Conservation (phyloP, 2,797 vertebrate species). For the Philypnodon macrostomus region DNA sequence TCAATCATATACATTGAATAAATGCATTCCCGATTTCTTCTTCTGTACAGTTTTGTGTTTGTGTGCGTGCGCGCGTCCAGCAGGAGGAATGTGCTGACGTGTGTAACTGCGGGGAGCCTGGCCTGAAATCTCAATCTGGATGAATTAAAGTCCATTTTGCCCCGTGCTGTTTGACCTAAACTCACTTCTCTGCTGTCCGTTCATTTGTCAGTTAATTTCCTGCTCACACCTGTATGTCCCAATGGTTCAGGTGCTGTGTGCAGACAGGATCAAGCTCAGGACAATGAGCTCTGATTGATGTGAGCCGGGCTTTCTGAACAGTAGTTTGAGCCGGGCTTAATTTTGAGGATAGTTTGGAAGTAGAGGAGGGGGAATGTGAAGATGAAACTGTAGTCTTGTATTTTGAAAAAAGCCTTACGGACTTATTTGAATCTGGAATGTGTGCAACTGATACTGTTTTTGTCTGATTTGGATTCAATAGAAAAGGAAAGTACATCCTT, state of each 20-base stretch:
- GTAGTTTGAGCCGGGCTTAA: background rate
- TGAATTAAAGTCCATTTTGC: conserved; percentile 47
- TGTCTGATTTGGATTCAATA: too few species aligned
- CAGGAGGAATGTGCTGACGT: conserved; percentile 5
- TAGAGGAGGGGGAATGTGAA: too few species aligned
- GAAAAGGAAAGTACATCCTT: too few species aligned
- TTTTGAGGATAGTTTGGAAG: too few species aligned
- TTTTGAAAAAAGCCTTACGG: too few species aligned
- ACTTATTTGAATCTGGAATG: too few species aligned
- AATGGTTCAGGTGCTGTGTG: conserved; percentile 7
- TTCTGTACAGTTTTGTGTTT: conserved; percentile 26
- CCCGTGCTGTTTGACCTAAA: conserved; percentile 31
- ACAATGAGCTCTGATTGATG: conserved; percentile 9
- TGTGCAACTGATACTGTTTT: too few species aligned
- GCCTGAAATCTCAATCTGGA: conserved; percentile 59
- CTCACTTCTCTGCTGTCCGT: conserved; percentile 14
- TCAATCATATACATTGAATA: conserved; percentile 44
- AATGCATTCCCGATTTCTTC: conserved; percentile 26
- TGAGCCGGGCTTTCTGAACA: background rate
- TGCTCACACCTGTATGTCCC: conserved; percentile 1
- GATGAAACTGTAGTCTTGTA: too few species aligned
- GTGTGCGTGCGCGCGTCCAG: conserved; percentile 8
- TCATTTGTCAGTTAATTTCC: background rate
- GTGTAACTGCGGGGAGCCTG: conserved; percentile 41
- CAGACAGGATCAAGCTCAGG: conserved; percentile 3